Evolutionary conservation across 2,888 invertebrate genomes (phyloP).

Genomic region (Aphidoletes aphidimyza): DNA sequence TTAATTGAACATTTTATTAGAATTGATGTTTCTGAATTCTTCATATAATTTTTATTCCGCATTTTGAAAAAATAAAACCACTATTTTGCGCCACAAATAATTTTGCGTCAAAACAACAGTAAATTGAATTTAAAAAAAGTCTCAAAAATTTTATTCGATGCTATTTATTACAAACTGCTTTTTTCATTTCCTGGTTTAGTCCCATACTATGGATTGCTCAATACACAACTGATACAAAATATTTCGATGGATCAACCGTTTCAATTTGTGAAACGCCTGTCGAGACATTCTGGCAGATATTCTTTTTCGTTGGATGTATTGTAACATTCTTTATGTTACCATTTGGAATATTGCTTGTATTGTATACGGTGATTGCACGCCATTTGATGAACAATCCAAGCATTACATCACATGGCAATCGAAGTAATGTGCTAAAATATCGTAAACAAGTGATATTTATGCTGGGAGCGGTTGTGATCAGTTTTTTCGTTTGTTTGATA

Average conservation of each 20-base stretch:
- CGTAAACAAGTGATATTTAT: slow-evolving; percentile 86
- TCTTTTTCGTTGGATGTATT: slow-evolving; percentile 84
- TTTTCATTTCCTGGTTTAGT: slow-evolving; percentile 66
- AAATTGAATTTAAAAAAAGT: too few relatives aligned
- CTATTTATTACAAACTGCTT: neutral
- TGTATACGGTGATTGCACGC: slow-evolving; percentile 87
- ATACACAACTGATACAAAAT: slow-evolving; percentile 73
- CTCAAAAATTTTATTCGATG: neutral
- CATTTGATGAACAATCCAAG: slow-evolving; percentile 85
- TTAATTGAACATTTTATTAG: neutral
- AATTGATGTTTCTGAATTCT: neutral
- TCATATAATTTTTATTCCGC: neutral
- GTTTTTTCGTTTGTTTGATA: slow-evolving; percentile 89
- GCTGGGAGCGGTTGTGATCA: slow-evolving; percentile 88
- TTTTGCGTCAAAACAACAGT: neutral
- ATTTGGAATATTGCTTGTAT: slow-evolving; percentile 79
- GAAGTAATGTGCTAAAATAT: slow-evolving; percentile 74
- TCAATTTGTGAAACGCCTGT: slow-evolving; percentile 86
- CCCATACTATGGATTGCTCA: slow-evolving; percentile 86
- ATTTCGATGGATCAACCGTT: slow-evolving; percentile 75
- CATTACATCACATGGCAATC: slow-evolving; percentile 73
- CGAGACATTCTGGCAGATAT: slow-evolving; percentile 79
- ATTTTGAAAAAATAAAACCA: too few relatives aligned
- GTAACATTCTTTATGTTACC: slow-evolving; percentile 87
- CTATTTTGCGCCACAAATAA: neutral